Base-by-base conservation (phyloP, 2,888 invertebrate genomes). In the Dryobota labecula region DNA sequence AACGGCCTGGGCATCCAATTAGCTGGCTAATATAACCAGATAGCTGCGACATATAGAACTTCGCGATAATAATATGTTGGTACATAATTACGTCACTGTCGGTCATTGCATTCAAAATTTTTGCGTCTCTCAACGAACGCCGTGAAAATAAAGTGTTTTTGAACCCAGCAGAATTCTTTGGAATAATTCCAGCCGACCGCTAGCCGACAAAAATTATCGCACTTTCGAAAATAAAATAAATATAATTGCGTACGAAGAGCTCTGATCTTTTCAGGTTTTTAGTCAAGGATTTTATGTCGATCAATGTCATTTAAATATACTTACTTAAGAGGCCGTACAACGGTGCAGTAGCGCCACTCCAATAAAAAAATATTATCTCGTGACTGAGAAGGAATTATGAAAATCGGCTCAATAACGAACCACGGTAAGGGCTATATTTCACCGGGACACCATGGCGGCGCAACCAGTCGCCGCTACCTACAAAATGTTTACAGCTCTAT, bases 151-250 rank as follows among this genome's bases (percentile, higher is more conserved):
- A 80, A 86, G 85, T 87, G 86, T 88, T 88, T 80, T 89, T 90
- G 90, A 90, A 89, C 89, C 84, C 87, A 78, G 64, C 87, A 86
- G 84, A 90, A 92, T 92, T 91, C 88, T 92, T 94, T 94, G 94
- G 94, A 94, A 92, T 93, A 83, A 92, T 92, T 94, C 94, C 94
- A 94, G 92, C 71, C 76, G 80, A 61, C 78, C 68, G 83, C 83
- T 79, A 66, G 82, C 69, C 78, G 80, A 83, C 80, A 84, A 84
- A 84, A 86, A 88, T 82, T 68, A 85, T 87, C 75, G 79, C 81
- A 63, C 71, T 76, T 81, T 63, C 75, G 57, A 84, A 87, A 86
- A 88, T 88, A 87, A 87, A 85, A 84, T 86, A 66, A 83, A 85
- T 81, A 85, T 84, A 84, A 86, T 87, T 81, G 78, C 81, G 73